phyloP scores from a whole-genome alignment of 1,140 invertebrate genomes.

The Cataglyphis hispanica region DNA sequence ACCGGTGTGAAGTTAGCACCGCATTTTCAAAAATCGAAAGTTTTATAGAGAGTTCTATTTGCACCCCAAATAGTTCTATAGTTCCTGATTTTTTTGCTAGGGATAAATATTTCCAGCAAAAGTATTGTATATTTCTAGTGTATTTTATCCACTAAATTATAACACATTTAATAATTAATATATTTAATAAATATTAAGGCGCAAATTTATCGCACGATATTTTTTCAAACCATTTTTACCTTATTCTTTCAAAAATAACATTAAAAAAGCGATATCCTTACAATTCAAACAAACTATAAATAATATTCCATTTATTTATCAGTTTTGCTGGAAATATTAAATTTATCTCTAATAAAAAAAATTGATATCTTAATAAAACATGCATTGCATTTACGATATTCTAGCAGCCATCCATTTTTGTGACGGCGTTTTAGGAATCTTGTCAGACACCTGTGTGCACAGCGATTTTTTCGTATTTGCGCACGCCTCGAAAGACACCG shows the following conservation, averaged over 20 bases:
- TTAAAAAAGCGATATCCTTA: neutral
- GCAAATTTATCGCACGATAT: neutral
- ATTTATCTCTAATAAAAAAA: neutral
- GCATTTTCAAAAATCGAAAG: too few species aligned
- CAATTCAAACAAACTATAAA: neutral
- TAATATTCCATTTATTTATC: conserved; percentile 27
- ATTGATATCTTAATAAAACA: neutral
- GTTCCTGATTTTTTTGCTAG: too few species aligned
- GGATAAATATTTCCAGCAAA: neutral
- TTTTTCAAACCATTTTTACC: neutral
- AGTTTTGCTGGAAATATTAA: neutral
- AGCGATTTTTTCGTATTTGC: conserved; percentile 49
- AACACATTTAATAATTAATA: neutral
- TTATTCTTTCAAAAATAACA: neutral
- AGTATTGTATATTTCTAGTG: neutral
- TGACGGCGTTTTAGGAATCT: conserved; percentile 24
- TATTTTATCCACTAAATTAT: neutral
- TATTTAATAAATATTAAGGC: neutral
- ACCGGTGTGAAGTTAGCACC: too few species aligned
- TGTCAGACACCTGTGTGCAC: conserved; percentile 34
- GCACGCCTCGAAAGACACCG: conserved; percentile 60
- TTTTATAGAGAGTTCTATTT: too few species aligned
- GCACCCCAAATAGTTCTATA: too few species aligned
- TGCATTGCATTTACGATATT: conserved; percentile 10
- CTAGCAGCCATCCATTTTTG: too few species aligned